Base-by-base conservation (phyloP, 1,140 invertebrate species). In the Probaryconus sp. region DNA sequence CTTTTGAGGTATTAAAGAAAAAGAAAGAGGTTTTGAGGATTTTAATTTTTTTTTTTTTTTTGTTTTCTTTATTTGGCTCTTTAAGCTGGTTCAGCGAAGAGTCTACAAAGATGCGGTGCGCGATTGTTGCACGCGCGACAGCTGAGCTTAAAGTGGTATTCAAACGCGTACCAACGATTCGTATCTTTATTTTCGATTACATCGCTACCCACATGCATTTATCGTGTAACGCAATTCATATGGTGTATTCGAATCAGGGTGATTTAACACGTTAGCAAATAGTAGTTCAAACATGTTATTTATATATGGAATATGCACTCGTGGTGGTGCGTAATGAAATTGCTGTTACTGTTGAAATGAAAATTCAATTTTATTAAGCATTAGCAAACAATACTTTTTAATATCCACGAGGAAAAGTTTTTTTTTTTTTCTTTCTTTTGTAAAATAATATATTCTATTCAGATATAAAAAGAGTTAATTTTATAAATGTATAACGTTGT, bases 81-180 rank as follows among this genome's bases (percentile, higher is more conserved):
- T 60, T 33, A 31, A 30, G 2, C 14, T 18, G 53, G 30, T 4
- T 24, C 21, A 7, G 7, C 3, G 7, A 3, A 4, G 21, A 4
- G 3, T 7, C 21, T 4, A 24, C 21, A 24, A 24, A 24, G 7
- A 24, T 4, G 21, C 21, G 21, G 21, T 7, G 18, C 28, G 37
- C 14, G n/a, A n/a, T n/a, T n/a, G n/a, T n/a, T n/a, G n/a, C n/a
- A n/a, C n/a, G 53, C 58, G n/a, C 51, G 16, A 58, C 56, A 65
- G 45, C 64, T 58, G 58, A 75, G 64, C 64, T 74, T 74, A 63
- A 61, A 61, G 43, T 74, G 58, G 50, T 45, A 67, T 60, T 72
- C 14, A 55, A 56, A 73, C 37, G 70, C 55, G n/a, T 63, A 61
- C 50, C 56, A 47, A 74, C 56, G 37, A 64, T 64, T 74, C 28